These are phyloP conservation scores for Leptoteleia sp. DNA, from an alignment of 1,140 invertebrate genomes.

Conservation along the genomic window DNA sequence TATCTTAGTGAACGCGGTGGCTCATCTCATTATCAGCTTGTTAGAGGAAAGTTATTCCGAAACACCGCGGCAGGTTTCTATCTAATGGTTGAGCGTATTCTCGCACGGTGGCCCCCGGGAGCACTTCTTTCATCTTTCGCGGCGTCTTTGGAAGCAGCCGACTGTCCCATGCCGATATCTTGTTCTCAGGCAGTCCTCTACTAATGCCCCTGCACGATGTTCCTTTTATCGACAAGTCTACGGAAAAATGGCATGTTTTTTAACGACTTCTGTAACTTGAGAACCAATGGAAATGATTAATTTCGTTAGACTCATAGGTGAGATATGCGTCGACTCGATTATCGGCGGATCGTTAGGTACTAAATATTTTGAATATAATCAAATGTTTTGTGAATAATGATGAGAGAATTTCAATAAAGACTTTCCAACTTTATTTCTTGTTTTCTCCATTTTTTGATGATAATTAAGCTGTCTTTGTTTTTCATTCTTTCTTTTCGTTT, in stretches of 20 bases:
- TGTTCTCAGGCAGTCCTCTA: conserved; percentile 59
- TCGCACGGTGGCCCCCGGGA: conserved; percentile 72
- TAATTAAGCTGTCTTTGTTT: conserved; percentile 43
- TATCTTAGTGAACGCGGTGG: too few species aligned
- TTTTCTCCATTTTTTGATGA: conserved; percentile 9
- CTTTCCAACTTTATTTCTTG: conserved; percentile 17
- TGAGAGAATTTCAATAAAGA: conserved; percentile 32
- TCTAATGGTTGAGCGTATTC: conserved; percentile 69
- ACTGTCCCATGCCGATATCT: conserved; percentile 60
- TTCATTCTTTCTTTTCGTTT: too few species aligned
- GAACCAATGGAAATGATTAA: conserved; percentile 58
- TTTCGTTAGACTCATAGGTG: conserved; percentile 56
- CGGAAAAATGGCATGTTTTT: conserved; percentile 64
- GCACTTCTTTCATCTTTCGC: conserved; percentile 74
- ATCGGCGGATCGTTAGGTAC: conserved; percentile 58
- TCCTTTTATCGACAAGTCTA: conserved; percentile 54
- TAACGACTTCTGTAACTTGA: conserved; percentile 65
- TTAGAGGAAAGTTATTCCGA: too few species aligned
- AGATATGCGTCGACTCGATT: conserved; percentile 61
- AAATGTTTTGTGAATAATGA: conserved; percentile 54
- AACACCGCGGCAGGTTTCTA: conserved; percentile 58
- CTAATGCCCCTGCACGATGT: conserved; percentile 63
- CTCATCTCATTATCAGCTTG: too few species aligned
- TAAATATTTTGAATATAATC: conserved; percentile 69
- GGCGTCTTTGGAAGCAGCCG: conserved; percentile 63